phyloP scores from a whole-genome alignment of 2,113 vertebrate genomes.

The Cyphomyrus plagiostoma region DNA sequence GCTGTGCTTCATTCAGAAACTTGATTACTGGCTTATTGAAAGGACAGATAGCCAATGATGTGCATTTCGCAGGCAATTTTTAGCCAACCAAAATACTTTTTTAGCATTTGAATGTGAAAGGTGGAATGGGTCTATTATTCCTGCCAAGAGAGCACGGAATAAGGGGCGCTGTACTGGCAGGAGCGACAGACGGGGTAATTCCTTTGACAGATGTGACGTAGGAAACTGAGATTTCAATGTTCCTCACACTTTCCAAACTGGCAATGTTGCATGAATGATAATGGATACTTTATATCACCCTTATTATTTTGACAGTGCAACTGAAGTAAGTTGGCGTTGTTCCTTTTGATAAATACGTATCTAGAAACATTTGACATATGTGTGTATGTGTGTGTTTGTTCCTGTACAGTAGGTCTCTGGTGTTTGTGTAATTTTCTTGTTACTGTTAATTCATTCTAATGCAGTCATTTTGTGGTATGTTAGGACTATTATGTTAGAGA shows the following conservation, averaged over 20 bases:
- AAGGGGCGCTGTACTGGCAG: neutral
- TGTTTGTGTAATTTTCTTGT: neutral
- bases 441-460: neutral
- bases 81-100: neutral
- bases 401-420: neutral
- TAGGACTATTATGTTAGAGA: neutral
- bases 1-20: neutral
- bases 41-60: neutral
- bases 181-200: neutral
- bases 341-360: neutral
- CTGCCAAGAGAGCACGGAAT: neutral
- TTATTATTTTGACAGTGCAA: neutral
- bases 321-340: neutral
- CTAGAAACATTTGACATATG: neutral
- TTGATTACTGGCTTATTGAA: neutral
- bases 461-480: neutral
- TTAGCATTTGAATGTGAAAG: neutral
- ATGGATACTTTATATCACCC: neutral
- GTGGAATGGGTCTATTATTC: neutral
- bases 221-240: neutral
- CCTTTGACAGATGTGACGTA: neutral
- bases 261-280: neutral
- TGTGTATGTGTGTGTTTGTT: neutral
- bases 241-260: neutral
- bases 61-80: neutral